Evolutionary conservation across 2,797 vertebrate species (phyloP), one percentile per base, ranked within the genome.

Genomic region (Hirundo rustica): DNA sequence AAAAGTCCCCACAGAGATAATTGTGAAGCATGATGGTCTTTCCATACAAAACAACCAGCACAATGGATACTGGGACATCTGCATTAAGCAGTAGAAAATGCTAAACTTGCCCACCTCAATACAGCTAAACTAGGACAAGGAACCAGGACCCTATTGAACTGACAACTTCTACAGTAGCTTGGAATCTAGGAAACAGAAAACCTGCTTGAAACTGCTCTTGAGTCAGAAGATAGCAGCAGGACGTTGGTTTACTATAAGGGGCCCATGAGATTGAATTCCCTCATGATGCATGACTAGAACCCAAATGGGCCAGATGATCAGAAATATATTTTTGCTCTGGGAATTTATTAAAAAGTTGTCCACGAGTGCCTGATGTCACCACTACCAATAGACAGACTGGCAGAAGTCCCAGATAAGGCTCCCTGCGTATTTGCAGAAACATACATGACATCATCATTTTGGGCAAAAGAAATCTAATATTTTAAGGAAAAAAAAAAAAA

Each of bases 211-310:
- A 38, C n/a, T 26, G 7, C 32, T 77, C 48, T 30, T 70, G 44
- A 74, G 45, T 20, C 68, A 64, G 73, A 84, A 84, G 19, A 68
- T 5, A 53, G 19, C 15, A 51, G 42, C 22, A 44, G 27, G 5
- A 36, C 1, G 0, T 53, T 40, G 15, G 40, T 74, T 34, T 65
- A 6, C 25, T n/a, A 2, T 0, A 2, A 29, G 5, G 7, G 1
- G 77, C 11, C 4, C 6, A 2, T 18, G 25, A n/a, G 5, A 29
- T 1, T 0, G 1, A 77, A 27, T 17, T 30, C 8, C 14, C 25
- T 58, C 19, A 15, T 17, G 25, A 55, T 53, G 21, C 81, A 61
- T 29, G 11, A 34, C 66, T 66, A 42, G 51, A 88, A 40, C 10
- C 2, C 21, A 57, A 68, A 57, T 4, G 19, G 30, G 25, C 25